Evolutionary conservation across 2,113 vertebrate species (phyloP).

Genomic region (Lates calcarifer): DNA sequence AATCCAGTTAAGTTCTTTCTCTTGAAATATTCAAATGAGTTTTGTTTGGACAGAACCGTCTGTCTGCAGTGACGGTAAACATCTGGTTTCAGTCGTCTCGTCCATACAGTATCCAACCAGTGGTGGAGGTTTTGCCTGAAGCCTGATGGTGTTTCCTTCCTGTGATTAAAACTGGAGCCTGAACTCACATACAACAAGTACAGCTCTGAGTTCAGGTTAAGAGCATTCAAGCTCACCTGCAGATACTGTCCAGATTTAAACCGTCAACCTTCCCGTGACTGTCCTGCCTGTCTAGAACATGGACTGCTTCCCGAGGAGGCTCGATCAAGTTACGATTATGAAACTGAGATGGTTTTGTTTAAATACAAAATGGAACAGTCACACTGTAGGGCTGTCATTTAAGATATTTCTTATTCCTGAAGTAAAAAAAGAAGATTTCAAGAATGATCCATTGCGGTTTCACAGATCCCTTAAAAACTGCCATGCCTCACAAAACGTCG

Average conservation of each 20-base stretch:
- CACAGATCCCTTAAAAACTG: constrained; percentile 29
- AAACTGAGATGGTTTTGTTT: constrained; percentile 13
- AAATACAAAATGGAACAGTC: not conserved
- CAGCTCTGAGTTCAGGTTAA: not conserved
- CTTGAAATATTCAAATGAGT: constrained; percentile 48
- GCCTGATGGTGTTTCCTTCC: constrained; percentile 6
- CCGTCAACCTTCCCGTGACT: not conserved
- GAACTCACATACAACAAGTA: not conserved
- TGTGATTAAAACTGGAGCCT: constrained; percentile 19
- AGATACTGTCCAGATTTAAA: not conserved
- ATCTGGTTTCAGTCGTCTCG: constrained; percentile 40
- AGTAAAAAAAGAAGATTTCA: not conserved
- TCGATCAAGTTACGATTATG: not conserved
- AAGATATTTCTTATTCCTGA: constrained; percentile 7
- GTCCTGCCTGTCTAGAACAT: not conserved
- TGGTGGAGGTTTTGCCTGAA: not conserved
- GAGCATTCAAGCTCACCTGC: not conserved
- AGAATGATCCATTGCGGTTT: constrained; percentile 16
- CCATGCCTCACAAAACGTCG: constrained; percentile 30
- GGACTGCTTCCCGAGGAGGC: not conserved
- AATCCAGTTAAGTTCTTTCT: not conserved
- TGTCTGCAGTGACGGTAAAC: constrained; percentile 30
- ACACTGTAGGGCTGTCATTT: not conserved
- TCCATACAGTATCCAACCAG: not conserved
- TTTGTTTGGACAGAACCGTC: not conserved